A percentile compares a stretch with the other conserved stretches of the same genome.
These are phyloP conservation scores for Channa maculata DNA, from an alignment of 2,113 vertebrate species.

Conservation along the genomic window DNA sequence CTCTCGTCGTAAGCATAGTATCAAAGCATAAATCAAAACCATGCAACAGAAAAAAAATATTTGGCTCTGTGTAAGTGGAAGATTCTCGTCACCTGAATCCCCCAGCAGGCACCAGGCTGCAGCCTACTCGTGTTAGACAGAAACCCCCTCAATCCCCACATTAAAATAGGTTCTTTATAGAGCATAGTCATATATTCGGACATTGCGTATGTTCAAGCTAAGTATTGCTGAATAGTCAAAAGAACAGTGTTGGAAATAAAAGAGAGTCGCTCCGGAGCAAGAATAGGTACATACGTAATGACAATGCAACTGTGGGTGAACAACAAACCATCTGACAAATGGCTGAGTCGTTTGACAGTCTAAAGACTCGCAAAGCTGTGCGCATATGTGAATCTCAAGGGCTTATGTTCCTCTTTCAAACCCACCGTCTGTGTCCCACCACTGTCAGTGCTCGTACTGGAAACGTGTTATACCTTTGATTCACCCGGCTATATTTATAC, in stretches of 20 bases:
- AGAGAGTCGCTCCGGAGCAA: neutral
- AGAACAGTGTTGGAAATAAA: constrained; percentile 10
- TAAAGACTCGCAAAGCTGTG: constrained; percentile 29
- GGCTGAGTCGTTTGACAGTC: constrained; percentile 25
- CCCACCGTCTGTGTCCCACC: constrained; percentile 44
- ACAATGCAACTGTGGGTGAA: constrained; percentile 10
- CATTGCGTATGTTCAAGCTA: constrained; percentile 8
- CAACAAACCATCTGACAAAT: constrained; percentile 38
- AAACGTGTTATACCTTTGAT: constrained; percentile 57
- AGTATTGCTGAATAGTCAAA: constrained; percentile 10
- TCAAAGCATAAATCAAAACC: constrained; percentile 34
- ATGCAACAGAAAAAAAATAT: neutral
- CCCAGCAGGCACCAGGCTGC: neutral
- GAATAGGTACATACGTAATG: constrained; percentile 6
- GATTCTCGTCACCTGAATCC: constrained; percentile 21
- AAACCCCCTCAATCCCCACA: no score
- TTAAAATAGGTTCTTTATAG: constrained; percentile 15
- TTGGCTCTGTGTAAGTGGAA: constrained; percentile 1
- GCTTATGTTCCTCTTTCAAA: constrained; percentile 46
- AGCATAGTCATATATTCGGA: neutral
- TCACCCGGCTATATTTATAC: constrained; percentile 59
- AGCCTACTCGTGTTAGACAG: neutral
- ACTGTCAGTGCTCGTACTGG: constrained; percentile 31
- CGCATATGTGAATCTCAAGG: constrained; percentile 38
- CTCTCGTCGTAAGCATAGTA: no score